phyloP scores from a whole-genome alignment of 2,888 invertebrate species.

The Romanomermis culicivorax region DNA sequence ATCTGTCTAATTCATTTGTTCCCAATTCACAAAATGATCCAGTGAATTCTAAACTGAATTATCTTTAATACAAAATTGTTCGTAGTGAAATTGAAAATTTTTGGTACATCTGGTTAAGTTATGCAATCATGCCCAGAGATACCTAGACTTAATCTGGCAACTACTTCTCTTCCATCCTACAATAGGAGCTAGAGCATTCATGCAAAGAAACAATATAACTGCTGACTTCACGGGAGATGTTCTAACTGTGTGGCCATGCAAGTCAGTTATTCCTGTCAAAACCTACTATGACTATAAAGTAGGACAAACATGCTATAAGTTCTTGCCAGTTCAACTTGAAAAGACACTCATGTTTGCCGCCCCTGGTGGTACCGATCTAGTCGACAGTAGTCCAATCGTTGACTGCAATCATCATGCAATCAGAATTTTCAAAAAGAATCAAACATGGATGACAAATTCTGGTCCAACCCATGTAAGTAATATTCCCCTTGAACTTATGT shows the following conservation, averaged over 20 bases:
- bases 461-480: not conserved
- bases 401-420: not conserved
- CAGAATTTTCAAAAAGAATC: not conserved
- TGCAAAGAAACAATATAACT: not conserved
- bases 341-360: not conserved
- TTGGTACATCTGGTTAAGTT: not conserved
- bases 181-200: not conserved
- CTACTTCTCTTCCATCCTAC: not conserved
- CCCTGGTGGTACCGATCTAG: not conserved
- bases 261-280: not conserved
- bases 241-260: not conserved
- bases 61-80: not conserved
- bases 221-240: conserved; percentile 1
- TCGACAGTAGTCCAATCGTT: not conserved
- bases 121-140: not conserved
- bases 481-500: not conserved
- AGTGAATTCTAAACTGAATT: not conserved
- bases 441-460: not conserved
- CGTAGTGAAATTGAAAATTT: not conserved
- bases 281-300: not conserved
- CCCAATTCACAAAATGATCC: not conserved
- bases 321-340: not conserved
- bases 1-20: not conserved
- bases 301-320: not conserved
- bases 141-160: not conserved